Evolutionary conservation across 2,113 vertebrate species (phyloP), one percentile per base, ranked within the genome.

Genomic region (Chaetops frenatus): DNA sequence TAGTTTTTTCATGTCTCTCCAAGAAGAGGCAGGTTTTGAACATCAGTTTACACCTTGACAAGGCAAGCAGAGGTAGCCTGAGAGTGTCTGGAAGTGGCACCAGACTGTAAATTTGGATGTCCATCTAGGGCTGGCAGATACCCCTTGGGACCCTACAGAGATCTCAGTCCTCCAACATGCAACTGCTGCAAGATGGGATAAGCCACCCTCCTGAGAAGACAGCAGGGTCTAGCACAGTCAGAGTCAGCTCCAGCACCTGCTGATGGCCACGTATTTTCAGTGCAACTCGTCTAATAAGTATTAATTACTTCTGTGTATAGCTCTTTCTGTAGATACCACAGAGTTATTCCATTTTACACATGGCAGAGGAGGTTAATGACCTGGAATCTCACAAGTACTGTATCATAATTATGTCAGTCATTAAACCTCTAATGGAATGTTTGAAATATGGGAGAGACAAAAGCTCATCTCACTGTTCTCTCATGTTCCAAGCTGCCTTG

Each of bases 371-470:
- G 54, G 82, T 90, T 90, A 94, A 92, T 73, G 86, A 72, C 15
- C 50, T 86, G 40, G 50, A 88, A 77, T 83, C 27, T 88, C 76
- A 86, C 67, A 72, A 94, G 71, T 53, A 56, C 71, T 82, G 24
- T 72, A 36, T 90, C 71, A 77, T 94, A 82, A 90, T 76, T 92
- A 64, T 64, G 60, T 53, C 66, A 72, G 71, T 79, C 88, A 83
- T 88, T 95, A 94, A 94, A 72, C 23, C n/a, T 38, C 18, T 89
- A 81, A 86, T 58, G 31, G 9, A 36, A 66, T 54, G 40, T 76
- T 71, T 88, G 14, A 48, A 64, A 72, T 78, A 81, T 18, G 42
- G 42, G 62, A 51, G 64, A 62, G 21, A 27, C 1, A 73, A 91
- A 83, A 13, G 7, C 47, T 70, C 7, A 1, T 54, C n/a, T 66